Conservation (phyloP, 2,888 invertebrate genomes). For the Dorcus hopei region DNA sequence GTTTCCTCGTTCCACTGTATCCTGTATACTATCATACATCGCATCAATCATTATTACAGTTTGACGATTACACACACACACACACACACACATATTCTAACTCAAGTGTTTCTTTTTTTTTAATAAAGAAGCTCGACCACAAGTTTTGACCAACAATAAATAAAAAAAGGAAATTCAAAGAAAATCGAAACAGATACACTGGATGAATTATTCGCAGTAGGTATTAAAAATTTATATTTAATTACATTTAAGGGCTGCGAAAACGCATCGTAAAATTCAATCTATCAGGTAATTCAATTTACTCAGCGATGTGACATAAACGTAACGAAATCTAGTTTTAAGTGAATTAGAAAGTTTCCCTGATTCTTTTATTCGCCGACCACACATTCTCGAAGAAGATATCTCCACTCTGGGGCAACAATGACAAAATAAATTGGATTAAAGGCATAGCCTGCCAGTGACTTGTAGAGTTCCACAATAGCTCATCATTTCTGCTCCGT, state of each 20-base stretch:
- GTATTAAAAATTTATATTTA: too few relatives aligned
- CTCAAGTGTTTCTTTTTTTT: too few relatives aligned
- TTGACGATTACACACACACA: too few relatives aligned
- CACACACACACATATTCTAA: too few relatives aligned
- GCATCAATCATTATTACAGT: constrained; percentile 32
- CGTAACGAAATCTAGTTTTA: not conserved
- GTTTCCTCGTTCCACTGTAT: constrained; percentile 28
- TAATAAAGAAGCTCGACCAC: too few relatives aligned
- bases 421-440: constrained; percentile 53
- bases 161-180: too few relatives aligned
- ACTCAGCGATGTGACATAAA: not conserved
- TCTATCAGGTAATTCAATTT: constrained; percentile 12
- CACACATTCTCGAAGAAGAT: constrained; percentile 31
- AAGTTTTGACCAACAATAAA: too few relatives aligned
- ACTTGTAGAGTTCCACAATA: constrained; percentile 49
- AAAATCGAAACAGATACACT: too few relatives aligned
- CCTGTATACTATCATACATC: constrained; percentile 29
- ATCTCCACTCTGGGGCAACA: constrained; percentile 46
- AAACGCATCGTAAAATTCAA: too few relatives aligned
- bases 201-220: too few relatives aligned
- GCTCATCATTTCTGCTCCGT: constrained; percentile 45
- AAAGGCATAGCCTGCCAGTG: constrained; percentile 48
- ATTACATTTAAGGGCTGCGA: too few relatives aligned
- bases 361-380: constrained; percentile 18
- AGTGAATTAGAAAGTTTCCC: constrained; percentile 16